Conservation (phyloP, 2,888 invertebrate species). For the Amphipoea oculea region DNA sequence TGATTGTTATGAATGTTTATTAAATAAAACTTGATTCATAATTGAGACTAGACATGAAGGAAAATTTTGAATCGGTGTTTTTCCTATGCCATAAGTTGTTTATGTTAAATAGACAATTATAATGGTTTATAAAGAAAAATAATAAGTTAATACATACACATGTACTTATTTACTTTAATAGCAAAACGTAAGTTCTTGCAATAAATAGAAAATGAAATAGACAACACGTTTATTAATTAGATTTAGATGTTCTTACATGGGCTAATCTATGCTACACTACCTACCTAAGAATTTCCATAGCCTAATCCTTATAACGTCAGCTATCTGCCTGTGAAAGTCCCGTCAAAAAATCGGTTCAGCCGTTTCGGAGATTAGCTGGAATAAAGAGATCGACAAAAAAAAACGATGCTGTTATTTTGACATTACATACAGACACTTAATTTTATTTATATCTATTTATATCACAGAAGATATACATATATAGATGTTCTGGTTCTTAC, state of each 20-base stretch:
- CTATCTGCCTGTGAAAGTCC: too few relatives aligned
- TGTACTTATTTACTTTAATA: neutral
- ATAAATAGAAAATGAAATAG: neutral
- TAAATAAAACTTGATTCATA: constrained; percentile 2
- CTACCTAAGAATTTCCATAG: neutral
- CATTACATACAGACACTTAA: too few relatives aligned
- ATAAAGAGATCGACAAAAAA: too few relatives aligned
- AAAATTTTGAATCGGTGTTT: constrained; percentile 21
- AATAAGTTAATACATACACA: neutral
- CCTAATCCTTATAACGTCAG: too few relatives aligned
- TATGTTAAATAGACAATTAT: neutral
- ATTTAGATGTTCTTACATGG: too few relatives aligned
- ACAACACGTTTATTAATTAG: neutral
- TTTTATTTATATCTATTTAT: too few relatives aligned
- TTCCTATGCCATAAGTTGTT: constrained; percentile 16
- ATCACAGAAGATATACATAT: too few relatives aligned
- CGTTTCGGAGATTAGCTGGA: too few relatives aligned
- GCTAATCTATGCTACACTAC: neutral
- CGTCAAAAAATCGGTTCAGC: too few relatives aligned
- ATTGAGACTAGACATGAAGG: neutral
- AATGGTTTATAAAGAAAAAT: constrained; percentile 6
- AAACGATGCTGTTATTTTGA: too few relatives aligned
- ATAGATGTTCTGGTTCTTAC: too few relatives aligned
- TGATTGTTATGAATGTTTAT: neutral
- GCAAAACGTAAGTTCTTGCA: neutral